phyloP scores from a whole-genome alignment of 2,888 invertebrate genomes.

The Aricia artaxerxes region DNA sequence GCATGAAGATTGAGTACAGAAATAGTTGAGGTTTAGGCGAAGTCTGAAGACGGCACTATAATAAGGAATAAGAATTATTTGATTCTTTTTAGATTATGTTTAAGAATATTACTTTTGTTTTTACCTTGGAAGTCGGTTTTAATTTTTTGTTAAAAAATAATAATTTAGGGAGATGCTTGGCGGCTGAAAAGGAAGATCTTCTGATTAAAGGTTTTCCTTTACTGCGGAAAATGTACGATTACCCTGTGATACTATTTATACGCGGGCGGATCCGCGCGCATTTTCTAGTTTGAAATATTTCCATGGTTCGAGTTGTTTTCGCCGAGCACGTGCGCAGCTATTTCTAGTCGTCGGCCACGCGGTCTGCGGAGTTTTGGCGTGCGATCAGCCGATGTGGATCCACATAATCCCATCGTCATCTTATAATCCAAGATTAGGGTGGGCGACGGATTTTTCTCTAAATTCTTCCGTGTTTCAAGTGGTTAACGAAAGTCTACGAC shows the following conservation, averaged over 20 bases:
- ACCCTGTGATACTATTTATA: not conserved
- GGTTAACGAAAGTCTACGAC: not conserved
- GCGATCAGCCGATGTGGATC: not conserved
- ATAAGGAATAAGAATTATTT: too few relatives aligned
- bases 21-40: too few relatives aligned
- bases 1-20: too few relatives aligned
- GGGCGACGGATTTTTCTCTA: not conserved
- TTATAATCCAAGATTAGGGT: not conserved
- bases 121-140: too few relatives aligned
- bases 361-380: constrained; percentile 17
- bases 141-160: too few relatives aligned
- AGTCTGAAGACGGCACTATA: too few relatives aligned
- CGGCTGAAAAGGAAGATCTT: too few relatives aligned
- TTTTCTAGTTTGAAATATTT: not conserved
- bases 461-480: not conserved
- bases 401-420: constrained; percentile 8
- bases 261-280: not conserved
- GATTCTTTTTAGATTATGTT: too few relatives aligned
- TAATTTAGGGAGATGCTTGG: too few relatives aligned
- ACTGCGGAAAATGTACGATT: not conserved
- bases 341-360: constrained; percentile 17
- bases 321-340: constrained; percentile 18
- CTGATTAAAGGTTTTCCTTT: too few relatives aligned
- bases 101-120: too few relatives aligned
- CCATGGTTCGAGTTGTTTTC: not conserved